Evolutionary conservation across 2,797 vertebrate genomes (phyloP).

Genomic region (Tenualosa ilisha): DNA sequence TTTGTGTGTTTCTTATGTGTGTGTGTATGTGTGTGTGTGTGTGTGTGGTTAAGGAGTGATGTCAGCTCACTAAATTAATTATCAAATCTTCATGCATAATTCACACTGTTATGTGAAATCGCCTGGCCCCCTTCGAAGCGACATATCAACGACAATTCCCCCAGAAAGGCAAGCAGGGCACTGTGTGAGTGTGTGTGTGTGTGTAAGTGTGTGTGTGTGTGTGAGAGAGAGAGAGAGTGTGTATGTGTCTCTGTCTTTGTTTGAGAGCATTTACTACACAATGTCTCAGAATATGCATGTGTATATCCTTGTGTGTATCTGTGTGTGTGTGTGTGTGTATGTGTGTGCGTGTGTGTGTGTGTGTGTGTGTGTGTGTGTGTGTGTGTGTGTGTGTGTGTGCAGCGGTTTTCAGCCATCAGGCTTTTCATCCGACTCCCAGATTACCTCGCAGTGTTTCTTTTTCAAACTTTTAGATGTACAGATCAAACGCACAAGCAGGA

Average conservation of each 20-base stretch:
- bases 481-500: conserved; percentile 35
- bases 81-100: conserved; percentile 6
- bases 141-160: background rate
- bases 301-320: background rate
- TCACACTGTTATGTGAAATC: conserved; percentile 12
- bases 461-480: conserved; percentile 27
- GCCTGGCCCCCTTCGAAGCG: background rate
- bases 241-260: background rate
- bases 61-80: background rate
- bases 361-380: background rate
- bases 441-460: background rate
- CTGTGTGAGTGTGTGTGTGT: background rate
- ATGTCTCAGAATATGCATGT: background rate
- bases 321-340: background rate
- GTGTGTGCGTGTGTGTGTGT: background rate
- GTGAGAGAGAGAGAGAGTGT: background rate
- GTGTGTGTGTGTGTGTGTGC: background rate
- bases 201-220: conserved; percentile 1
- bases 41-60: conserved; percentile 14
- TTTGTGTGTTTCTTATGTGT: background rate
- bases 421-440: background rate
- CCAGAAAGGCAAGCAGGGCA: background rate
- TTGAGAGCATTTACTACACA: background rate
- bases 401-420: background rate
- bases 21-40: conserved; percentile 2